Base-by-base conservation (phyloP, 2,888 invertebrate species). In the Leucophenga montana region DNA sequence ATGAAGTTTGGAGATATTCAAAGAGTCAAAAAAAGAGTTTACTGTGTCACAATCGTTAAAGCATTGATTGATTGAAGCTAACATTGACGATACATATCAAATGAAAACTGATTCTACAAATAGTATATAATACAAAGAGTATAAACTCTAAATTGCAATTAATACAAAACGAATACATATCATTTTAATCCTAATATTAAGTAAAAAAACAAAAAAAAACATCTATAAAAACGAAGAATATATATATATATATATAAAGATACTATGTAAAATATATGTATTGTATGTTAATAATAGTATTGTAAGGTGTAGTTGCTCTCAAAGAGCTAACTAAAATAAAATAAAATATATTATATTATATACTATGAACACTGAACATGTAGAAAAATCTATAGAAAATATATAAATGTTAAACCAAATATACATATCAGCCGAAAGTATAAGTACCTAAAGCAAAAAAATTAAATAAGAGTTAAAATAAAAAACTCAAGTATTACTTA, bases 101-200 rank as follows among this genome's bases (percentile, higher is more conserved):
- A 69, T 14, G n/a, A 14, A n/a, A 64, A 67, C 48, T 56, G 56
- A 61, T 18, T 67, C 61, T 44, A 72, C 73, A 46, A 62, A 53
- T 18, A 46, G 39, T 54, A 22, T 57, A 71, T 71, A 66, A 66
- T 59, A 71, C 65, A 11, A 65, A 64, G 46, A 66, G 54, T 68
- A 39, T 57, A 31, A 69, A 65, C 20, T 69, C 69, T 13, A 67
- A 44, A 27, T 46, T 44, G 61, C 56, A 53, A 69, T 62, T 31
- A 70, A 72, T 53, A 71, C 11, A 66, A 76, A 80, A 76, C 74
- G 73, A 79, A 79, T 79, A 82, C 83, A 86, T 87, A 87, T 87
- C 85, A 86, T 79, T 78, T 76, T 82, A 79, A 75, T 77, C 78
- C 78, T 78, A 62, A 56, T 18, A 20, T 20, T 56, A 56, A 62